Conservation (phyloP, 2,113 vertebrate genomes). For the Gnathonemus echidnorhynchus region DNA sequence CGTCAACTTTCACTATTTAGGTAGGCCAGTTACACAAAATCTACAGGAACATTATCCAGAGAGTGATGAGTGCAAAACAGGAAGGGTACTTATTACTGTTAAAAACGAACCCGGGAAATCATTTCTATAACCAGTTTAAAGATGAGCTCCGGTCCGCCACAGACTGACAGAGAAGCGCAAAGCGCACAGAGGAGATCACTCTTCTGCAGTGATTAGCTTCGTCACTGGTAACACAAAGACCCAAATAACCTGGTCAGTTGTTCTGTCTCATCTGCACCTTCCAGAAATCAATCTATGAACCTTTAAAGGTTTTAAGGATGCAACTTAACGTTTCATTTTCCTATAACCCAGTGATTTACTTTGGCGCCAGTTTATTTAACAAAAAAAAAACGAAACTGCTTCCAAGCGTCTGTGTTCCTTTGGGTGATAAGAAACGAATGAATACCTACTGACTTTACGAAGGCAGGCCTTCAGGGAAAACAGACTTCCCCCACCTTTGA, state of each 20-base stretch:
- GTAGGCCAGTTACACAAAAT: neutral
- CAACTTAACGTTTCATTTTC: neutral
- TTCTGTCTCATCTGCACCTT: neutral
- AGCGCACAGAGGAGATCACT: neutral
- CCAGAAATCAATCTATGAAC: neutral
- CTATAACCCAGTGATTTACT: neutral
- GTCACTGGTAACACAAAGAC: neutral
- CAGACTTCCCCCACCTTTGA: conserved; percentile 7
- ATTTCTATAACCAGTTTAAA: neutral
- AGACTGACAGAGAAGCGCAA: neutral
- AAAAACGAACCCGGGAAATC: neutral
- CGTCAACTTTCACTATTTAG: neutral
- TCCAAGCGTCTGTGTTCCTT: neutral
- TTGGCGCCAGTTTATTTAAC: neutral
- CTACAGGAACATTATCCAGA: neutral
- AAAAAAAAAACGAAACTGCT: neutral
- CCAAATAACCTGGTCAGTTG: neutral
- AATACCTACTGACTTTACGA: neutral
- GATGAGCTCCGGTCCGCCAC: neutral
- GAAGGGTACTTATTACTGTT: neutral
- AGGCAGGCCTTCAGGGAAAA: neutral
- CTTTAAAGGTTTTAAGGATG: neutral
- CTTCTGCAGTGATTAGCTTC: neutral
- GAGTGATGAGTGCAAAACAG: neutral
- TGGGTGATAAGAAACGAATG: neutral